These are phyloP conservation scores for Hydriomena furcata DNA, from an alignment of 2,888 invertebrate species.

Conservation along the genomic window DNA sequence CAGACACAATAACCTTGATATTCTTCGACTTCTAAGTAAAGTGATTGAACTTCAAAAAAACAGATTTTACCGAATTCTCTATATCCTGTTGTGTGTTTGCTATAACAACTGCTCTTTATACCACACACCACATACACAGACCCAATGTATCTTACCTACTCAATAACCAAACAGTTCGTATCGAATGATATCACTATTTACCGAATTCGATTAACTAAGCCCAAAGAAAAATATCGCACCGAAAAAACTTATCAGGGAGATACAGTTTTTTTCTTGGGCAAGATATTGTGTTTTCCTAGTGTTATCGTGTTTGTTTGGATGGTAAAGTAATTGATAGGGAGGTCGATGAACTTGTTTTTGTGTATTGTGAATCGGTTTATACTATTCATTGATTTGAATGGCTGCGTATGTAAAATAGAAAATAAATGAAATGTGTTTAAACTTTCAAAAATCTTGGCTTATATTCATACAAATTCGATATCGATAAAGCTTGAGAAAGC, in stretches of 20 bases:
- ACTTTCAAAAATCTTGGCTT: too few species aligned
- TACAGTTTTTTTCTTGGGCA: constrained; percentile 62
- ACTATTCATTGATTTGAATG: not conserved
- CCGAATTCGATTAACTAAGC: constrained; percentile 68
- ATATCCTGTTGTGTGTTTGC: constrained; percentile 20
- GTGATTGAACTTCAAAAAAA: constrained; percentile 5
- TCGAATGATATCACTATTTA: constrained; percentile 58
- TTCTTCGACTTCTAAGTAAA: not conserved
- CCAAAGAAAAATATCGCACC: constrained; percentile 64
- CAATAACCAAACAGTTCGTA: constrained; percentile 37
- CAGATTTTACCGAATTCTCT: constrained; percentile 8
- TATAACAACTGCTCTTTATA: constrained; percentile 24
- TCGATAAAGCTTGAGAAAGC: too few species aligned
- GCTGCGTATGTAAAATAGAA: not conserved
- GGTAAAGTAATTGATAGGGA: constrained; percentile 40
- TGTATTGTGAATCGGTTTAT: constrained; percentile 18
- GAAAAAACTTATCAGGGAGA: constrained; percentile 61
- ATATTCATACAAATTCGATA: too few species aligned
- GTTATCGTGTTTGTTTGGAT: constrained; percentile 71
- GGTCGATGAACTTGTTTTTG: constrained; percentile 43
- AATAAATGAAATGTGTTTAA: not conserved
- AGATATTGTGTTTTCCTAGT: constrained; percentile 70
- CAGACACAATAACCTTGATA: not conserved
- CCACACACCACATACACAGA: constrained; percentile 27
- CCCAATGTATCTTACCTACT: constrained; percentile 21